Evolutionary conservation across 2,113 vertebrate genomes (phyloP).

Genomic region (Oriolus oriolus): DNA sequence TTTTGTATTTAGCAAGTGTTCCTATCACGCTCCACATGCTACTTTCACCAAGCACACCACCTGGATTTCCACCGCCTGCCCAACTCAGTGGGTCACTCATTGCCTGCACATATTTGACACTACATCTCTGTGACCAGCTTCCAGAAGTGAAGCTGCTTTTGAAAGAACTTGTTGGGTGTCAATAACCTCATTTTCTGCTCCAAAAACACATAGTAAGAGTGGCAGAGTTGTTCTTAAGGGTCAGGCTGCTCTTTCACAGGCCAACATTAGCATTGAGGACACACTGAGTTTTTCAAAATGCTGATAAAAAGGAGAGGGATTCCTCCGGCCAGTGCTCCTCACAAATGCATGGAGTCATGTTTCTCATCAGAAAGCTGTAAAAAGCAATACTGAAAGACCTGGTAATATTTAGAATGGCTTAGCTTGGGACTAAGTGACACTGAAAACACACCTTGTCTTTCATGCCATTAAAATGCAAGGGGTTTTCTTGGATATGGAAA

Average conservation of each 20-base stretch:
- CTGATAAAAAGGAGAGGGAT: not conserved
- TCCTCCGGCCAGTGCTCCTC: not conserved
- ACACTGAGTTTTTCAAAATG: not conserved
- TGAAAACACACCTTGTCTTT: not conserved
- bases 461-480: not conserved
- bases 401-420: not conserved
- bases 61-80: not conserved
- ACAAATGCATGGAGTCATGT: not conserved
- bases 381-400: not conserved
- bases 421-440: not conserved
- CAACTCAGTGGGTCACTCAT: rapidly evolving
- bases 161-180: not conserved
- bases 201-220: not conserved
- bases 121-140: not conserved
- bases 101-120: not conserved
- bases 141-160: not conserved
- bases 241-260: not conserved
- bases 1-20: not conserved
- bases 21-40: not conserved
- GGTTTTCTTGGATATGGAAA: not conserved
- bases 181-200: not conserved
- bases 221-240: not conserved
- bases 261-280: not conserved
- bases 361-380: not conserved
- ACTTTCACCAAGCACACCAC: not conserved